Base-by-base conservation (phyloP, 2,888 invertebrate genomes). In the Drosophila planitibia region DNA sequence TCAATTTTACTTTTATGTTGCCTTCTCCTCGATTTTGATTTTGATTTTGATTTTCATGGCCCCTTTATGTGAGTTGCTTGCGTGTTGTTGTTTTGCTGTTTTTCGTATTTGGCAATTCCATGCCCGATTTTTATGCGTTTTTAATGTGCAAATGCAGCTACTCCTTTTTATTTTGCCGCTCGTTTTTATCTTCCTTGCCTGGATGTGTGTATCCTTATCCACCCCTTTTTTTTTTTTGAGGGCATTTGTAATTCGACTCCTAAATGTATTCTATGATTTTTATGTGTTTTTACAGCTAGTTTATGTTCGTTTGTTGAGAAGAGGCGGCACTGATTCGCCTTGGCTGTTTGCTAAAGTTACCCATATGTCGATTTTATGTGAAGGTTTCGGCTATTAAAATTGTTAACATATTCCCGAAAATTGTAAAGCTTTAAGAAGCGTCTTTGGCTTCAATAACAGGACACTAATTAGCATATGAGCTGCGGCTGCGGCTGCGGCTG, bases 61-160 rank as follows among this genome's bases (percentile, higher is more conserved):
- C 81, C 83, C 90, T 85, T 85, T 87, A 82, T 88, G 69, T 76
- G 63, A 67, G 25, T 16, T 25, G 16, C 9, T 47, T 4, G 47
- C 55, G 80, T 65, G 58, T 44, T 71, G 59, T 73, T 79, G 60
- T 63, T 58, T 47, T 47, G 47, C 25, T 70, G 49, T 51, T 68
- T 1, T 52, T 41, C 41, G 41, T 22, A 33, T 58, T 82, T 79
- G 61, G 63, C 79, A 83, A 83, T 83, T 83, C 81, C 71, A 83
- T 81, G 76, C 70, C 49, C 81, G 70, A 79, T 81, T 89, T 85
- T 91, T 89, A 88, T 90, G 78, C 75, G 74, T 87, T 88, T 88
- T 90, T 88, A 88, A 88, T 88, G 88, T 87, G 91, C 58, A 83
- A 75, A 69, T 72, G 80, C 75, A 75, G 87, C 72, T 73, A 86